phyloP scores from a whole-genome alignment of 2,888 invertebrate species.

The Polydrusus tereticollis region DNA sequence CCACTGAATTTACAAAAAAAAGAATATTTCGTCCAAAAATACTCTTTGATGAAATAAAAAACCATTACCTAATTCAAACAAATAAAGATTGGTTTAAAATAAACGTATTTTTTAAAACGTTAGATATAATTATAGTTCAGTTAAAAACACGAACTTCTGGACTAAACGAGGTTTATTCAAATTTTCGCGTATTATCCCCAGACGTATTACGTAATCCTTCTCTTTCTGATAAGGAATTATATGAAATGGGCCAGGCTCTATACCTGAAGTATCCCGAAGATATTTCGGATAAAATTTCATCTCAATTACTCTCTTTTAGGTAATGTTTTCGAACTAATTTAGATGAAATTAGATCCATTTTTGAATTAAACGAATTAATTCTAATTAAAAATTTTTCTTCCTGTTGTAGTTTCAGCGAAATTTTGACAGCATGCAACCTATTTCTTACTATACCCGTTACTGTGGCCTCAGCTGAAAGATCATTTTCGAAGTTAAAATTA shows the following conservation, averaged over 20 bases:
- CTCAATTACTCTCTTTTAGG: background rate
- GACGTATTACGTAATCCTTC: conserved; percentile 1
- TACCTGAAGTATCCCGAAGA: conserved; percentile 6
- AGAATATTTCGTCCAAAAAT: conserved; percentile 31
- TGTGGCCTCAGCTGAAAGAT: conserved; percentile 16
- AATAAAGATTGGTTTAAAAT: no score
- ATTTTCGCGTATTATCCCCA: background rate
- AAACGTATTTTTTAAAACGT: conserved; percentile 14
- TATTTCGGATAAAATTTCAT: conserved; percentile 7
- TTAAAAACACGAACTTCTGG: conserved; percentile 10
- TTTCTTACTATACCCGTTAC: conserved; percentile 8
- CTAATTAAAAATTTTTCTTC: conserved; percentile 8
- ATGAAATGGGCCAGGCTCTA: conserved; percentile 2
- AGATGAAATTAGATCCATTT: background rate
- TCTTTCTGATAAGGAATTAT: conserved; percentile 6
- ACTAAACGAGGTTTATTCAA: background rate
- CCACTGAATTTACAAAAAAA: conserved; percentile 14
- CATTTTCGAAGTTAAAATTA: conserved; percentile 15
- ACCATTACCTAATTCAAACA: conserved; percentile 36
- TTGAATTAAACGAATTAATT: conserved; percentile 7
- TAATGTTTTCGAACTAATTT: background rate
- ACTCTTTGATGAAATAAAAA: conserved; percentile 16
- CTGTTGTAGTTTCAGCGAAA: conserved; percentile 1
- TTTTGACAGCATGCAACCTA: background rate
- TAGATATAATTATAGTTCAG: conserved; percentile 14